A percentile compares a stretch with the other conserved stretches of the same genome.
Conservation (phyloP, 2,888 invertebrate species). For the Dinocampus coccinellae region DNA sequence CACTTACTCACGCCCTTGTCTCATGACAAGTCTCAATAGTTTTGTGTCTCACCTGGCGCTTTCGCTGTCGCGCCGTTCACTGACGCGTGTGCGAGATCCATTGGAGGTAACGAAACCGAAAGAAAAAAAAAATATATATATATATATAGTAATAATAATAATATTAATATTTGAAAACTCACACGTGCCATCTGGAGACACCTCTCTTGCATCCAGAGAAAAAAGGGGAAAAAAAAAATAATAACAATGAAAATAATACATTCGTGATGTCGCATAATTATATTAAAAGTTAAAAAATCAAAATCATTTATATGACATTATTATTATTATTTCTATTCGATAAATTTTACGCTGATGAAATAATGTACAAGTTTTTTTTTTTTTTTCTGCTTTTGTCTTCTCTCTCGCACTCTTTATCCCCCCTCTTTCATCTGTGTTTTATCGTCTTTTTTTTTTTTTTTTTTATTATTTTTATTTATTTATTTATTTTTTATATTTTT, state of each 20-base stretch:
- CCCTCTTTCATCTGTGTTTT: no score
- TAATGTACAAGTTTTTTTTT: no score
- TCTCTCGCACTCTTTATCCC: no score
- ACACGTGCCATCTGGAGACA: slow-evolving; percentile 11
- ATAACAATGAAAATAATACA: background rate
- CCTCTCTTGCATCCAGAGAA: no score
- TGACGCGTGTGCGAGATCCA: slow-evolving; percentile 6
- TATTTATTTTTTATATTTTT: background rate
- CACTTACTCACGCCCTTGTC: background rate
- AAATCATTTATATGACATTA: background rate
- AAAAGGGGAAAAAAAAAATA: background rate
- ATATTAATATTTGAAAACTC: background rate
- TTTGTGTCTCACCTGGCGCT: slow-evolving; percentile 27
- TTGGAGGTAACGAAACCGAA: background rate
- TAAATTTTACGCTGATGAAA: no score
- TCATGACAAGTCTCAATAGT: background rate
- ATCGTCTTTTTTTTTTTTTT: no score
- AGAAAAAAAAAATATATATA: background rate
- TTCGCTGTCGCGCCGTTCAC: slow-evolving; percentile 22
- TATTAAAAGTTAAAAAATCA: background rate
- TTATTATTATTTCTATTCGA: no score
- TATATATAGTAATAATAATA: background rate
- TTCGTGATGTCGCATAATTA: background rate
- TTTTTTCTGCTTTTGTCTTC: no score
- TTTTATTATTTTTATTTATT: no score